These are phyloP conservation scores for Cantharis rustica DNA, from an alignment of 2,888 invertebrate species.

Conservation along the genomic window DNA sequence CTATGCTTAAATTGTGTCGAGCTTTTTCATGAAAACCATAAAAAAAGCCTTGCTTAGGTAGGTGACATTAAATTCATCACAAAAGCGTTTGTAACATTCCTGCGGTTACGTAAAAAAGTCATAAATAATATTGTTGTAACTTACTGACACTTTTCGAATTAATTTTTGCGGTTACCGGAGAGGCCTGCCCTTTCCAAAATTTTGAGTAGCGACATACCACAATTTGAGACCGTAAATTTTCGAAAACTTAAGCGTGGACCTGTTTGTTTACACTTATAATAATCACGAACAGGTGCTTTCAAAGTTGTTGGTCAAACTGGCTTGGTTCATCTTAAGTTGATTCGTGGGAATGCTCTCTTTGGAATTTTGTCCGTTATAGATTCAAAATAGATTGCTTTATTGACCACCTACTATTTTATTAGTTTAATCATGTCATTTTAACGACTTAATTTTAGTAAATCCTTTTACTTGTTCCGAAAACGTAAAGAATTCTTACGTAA, in stretches of 20 bases:
- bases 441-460: neutral
- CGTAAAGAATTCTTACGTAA: neutral
- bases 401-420: neutral
- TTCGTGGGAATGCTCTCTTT: slow-evolving; percentile 21
- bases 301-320: slow-evolving; percentile 10
- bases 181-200: neutral
- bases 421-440: neutral
- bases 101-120: neutral
- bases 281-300: neutral
- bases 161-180: neutral
- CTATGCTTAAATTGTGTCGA: slow-evolving; percentile 13
- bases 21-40: slow-evolving; percentile 19
- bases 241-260: neutral
- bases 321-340: slow-evolving; percentile 12
- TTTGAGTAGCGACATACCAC: no score
- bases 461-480: slow-evolving; percentile 3
- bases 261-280: neutral
- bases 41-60: slow-evolving; percentile 15
- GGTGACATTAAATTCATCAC: slow-evolving; percentile 15
- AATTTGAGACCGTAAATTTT: neutral
- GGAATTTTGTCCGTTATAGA: slow-evolving; percentile 14
- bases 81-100: slow-evolving; percentile 11
- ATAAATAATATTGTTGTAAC: neutral
- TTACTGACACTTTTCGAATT: neutral
- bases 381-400: slow-evolving; percentile 1